A percentile compares a stretch with the other conserved stretches of the same genome.
Evolutionary conservation across 2,888 invertebrate species (phyloP).

Genomic region (Poecilus cupreus): DNA sequence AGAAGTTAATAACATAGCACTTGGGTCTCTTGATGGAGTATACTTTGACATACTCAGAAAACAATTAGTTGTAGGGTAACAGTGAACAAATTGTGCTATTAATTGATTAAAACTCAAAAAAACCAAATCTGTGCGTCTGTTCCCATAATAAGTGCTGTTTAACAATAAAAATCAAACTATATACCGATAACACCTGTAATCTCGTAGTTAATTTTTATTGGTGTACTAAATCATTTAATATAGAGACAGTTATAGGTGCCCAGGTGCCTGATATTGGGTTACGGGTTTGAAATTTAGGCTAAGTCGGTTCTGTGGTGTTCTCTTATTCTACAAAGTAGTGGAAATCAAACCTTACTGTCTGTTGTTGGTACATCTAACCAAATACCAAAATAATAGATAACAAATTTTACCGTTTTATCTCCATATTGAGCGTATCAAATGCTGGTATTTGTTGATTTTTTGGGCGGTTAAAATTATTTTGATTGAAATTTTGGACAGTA

Average conservation of each 20-base stretch:
- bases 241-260: too few species aligned
- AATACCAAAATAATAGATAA: constrained; percentile 58
- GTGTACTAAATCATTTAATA: not conserved
- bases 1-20: too few species aligned
- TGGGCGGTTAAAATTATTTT: constrained; percentile 39
- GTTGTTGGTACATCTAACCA: constrained; percentile 49
- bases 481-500: not conserved
- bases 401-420: constrained; percentile 56
- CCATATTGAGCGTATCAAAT: constrained; percentile 48
- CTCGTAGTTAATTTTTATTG: not conserved
- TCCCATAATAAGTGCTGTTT: too few species aligned
- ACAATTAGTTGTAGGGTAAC: too few species aligned
- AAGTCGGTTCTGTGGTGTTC: constrained; percentile 31
- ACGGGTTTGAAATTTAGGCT: not conserved
- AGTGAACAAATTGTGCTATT: too few species aligned
- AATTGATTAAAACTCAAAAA: too few species aligned
- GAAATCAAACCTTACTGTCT: constrained; percentile 43
- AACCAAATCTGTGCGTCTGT: too few species aligned
- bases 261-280: too few species aligned
- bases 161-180: too few species aligned
- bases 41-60: too few species aligned
- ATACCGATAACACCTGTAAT: too few species aligned
- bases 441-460: constrained; percentile 46
- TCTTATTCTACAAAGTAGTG: constrained; percentile 42
- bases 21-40: too few species aligned